Evolutionary conservation across 2,113 vertebrate species (phyloP).

Genomic region (Callaeas wilsoni): DNA sequence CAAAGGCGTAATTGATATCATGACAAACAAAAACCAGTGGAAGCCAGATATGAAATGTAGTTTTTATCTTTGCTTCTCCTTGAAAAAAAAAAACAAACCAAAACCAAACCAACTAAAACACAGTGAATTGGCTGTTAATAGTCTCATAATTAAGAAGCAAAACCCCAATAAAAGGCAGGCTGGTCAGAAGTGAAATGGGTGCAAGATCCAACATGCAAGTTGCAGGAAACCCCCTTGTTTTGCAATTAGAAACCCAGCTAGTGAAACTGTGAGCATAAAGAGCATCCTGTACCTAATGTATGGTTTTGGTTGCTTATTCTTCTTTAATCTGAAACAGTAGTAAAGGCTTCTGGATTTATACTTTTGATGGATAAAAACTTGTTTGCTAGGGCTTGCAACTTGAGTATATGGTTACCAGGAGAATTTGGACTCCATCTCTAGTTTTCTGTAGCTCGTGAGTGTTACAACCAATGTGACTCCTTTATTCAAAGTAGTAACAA

Average conservation of each 20-base stretch:
- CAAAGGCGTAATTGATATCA: neutral
- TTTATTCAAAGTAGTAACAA: neutral
- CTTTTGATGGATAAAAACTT: neutral
- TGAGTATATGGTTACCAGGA: neutral
- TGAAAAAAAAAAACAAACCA: neutral
- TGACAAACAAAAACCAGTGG: neutral
- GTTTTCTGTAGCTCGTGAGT: neutral
- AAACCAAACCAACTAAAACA: neutral
- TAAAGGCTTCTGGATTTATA: neutral
- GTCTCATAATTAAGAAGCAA: neutral
- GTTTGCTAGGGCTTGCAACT: neutral
- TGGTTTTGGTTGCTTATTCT: neutral
- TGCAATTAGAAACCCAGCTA: slow-evolving; percentile 3
- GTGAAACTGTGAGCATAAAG: neutral
- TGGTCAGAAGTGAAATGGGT: neutral
- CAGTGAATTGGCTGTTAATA: neutral
- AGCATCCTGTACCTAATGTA: neutral
- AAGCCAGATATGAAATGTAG: neutral
- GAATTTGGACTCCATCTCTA: neutral
- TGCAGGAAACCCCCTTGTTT: slow-evolving; percentile 39
- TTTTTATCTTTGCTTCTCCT: neutral
- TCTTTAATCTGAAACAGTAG: neutral
- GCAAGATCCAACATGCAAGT: neutral
- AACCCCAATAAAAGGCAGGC: neutral
- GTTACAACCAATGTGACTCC: neutral